Conservation (phyloP, 2,888 invertebrate species). For the Cheilosia variabilis region DNA sequence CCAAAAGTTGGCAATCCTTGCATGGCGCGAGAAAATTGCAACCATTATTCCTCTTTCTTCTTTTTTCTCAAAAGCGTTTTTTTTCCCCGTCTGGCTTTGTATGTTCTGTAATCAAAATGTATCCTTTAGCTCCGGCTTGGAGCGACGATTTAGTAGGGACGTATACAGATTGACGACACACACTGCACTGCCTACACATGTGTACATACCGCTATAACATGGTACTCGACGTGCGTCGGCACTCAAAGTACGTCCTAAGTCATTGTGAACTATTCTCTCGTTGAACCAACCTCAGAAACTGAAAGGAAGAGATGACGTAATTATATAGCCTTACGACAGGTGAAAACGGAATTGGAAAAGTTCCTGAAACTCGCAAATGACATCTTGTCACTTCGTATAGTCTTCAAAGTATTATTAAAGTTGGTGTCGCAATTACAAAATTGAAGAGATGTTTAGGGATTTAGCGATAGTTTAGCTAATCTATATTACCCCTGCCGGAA, state of each 20-base stretch:
- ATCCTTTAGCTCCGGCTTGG: conserved; percentile 28
- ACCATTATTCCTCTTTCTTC: conserved; percentile 33
- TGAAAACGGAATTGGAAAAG: conserved; percentile 62
- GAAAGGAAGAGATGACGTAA: conserved; percentile 27
- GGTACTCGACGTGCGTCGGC: neutral
- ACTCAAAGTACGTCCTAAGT: neutral
- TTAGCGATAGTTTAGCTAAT: neutral
- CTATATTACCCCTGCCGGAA: too few species aligned
- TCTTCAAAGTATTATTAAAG: conserved; percentile 37
- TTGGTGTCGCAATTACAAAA: conserved; percentile 33
- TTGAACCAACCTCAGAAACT: conserved; percentile 14
- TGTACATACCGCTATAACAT: too few species aligned
- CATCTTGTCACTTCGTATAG: conserved; percentile 41
- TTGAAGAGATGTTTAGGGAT: conserved; percentile 26
- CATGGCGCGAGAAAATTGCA: too few species aligned
- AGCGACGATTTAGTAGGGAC: conserved; percentile 40
- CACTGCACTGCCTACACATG: neutral
- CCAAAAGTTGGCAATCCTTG: conserved; percentile 26
- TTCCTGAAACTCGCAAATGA: conserved; percentile 55
- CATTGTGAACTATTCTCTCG: neutral
- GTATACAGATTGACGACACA: conserved; percentile 35
- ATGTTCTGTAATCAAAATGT: conserved; percentile 57
- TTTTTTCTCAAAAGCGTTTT: conserved; percentile 24
- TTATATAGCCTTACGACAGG: conserved; percentile 49
- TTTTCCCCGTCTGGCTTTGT: conserved; percentile 14